A percentile compares a stretch with the other conserved stretches of the same genome.
phyloP scores from a whole-genome alignment of 2,797 vertebrate genomes.

The Urosaurus nigricauda region DNA sequence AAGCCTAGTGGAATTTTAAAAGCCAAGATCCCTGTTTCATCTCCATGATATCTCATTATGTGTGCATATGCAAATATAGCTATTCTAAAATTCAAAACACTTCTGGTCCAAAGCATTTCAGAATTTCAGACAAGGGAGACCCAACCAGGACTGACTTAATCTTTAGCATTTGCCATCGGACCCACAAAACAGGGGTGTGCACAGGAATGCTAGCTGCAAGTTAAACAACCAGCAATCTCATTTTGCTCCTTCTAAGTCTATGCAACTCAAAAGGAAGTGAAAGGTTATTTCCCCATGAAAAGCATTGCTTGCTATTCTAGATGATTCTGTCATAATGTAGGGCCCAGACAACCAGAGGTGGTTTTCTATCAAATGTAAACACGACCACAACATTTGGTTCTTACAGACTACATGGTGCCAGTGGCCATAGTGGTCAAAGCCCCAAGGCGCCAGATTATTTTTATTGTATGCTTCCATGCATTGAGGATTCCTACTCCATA shows the following conservation, averaged over 20 bases:
- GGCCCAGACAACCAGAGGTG: not conserved
- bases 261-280: constrained; percentile 19
- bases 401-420: constrained; percentile 44
- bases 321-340: constrained; percentile 33
- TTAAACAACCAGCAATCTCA: constrained; percentile 7
- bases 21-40: not conserved
- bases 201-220: not conserved
- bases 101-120: too few relatives aligned
- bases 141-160: not conserved
- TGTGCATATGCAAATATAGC: too few relatives aligned
- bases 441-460: constrained; percentile 38
- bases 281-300: not conserved
- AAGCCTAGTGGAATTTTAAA: not conserved
- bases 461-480: not conserved
- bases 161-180: not conserved
- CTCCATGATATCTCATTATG: too few relatives aligned
- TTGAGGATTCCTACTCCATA: not conserved
- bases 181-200: not conserved
- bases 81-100: too few relatives aligned
- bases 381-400: constrained; percentile 31
- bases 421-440: not conserved
- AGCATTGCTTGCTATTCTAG: not conserved
- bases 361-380: not conserved
- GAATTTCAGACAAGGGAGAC: too few relatives aligned
- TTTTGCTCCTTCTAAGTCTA: constrained; percentile 36